Conservation (phyloP, 2,888 invertebrate species). For the Rhaphigaster nebulosa region DNA sequence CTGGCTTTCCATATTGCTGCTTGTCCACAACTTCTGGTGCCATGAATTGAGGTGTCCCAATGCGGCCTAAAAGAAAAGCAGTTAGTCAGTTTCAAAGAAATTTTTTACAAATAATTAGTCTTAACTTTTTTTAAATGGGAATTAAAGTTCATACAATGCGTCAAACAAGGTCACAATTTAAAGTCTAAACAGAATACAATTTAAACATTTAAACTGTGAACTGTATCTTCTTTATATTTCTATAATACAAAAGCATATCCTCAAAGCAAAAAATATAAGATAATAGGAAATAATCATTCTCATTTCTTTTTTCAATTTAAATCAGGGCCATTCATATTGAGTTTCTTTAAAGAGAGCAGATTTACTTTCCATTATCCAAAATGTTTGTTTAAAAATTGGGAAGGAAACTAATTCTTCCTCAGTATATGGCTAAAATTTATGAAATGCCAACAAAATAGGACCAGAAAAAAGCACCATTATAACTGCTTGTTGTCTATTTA, state of each 20-base stretch:
- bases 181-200: slow-evolving; percentile 4
- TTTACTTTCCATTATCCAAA: background rate
- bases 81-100: background rate
- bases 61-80: slow-evolving; percentile 76
- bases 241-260: background rate
- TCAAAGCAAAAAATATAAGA: background rate
- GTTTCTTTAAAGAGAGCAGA: background rate
- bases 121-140: background rate
- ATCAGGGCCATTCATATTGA: background rate
- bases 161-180: slow-evolving; percentile 47
- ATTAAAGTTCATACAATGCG: background rate
- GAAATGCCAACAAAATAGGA: background rate
- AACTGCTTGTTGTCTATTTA: background rate
- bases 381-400: background rate
- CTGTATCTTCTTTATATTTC: background rate
- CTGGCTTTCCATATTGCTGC: slow-evolving; percentile 91
- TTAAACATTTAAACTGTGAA: slow-evolving; percentile 38
- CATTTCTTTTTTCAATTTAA: background rate
- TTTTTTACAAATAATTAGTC: background rate
- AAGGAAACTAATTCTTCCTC: too few species aligned
- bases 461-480: background rate
- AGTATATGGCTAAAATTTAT: background rate
- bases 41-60: slow-evolving; percentile 98
- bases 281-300: background rate
- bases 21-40: slow-evolving; percentile 96